Percentiles rank a stretch among this genome's conserved stretches.
Evolutionary conservation across 1,140 invertebrate genomes (phyloP).

Genomic region (Anthonomus grandis): DNA sequence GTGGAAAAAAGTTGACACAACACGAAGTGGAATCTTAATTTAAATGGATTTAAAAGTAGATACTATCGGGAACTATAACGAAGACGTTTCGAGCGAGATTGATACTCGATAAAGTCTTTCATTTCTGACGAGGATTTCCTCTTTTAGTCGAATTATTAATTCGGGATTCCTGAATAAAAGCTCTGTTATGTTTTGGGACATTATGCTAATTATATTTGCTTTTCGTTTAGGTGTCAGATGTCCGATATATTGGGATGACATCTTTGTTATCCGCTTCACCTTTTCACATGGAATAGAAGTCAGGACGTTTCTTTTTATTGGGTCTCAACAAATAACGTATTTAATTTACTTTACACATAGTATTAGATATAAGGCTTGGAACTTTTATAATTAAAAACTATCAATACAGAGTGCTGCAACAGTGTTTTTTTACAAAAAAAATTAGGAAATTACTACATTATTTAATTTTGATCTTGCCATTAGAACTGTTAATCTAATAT

Average conservation of each 20-base stretch:
- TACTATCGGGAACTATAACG: conserved; percentile 32
- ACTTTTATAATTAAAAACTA: too few relatives aligned
- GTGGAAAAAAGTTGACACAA: conserved; percentile 35
- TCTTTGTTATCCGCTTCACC: conserved; percentile 28
- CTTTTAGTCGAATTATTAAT: conserved; percentile 34
- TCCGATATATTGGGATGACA: conserved; percentile 3
- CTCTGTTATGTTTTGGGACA: conserved; percentile 26
- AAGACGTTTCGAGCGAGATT: conserved; percentile 34
- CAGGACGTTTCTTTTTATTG: too few relatives aligned
- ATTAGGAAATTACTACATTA: too few relatives aligned
- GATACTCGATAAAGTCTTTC: conserved; percentile 41
- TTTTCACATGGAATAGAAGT: too few relatives aligned
- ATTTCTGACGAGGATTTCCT: conserved; percentile 42
- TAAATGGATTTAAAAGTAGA: conserved; percentile 40
- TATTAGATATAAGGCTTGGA: too few relatives aligned
- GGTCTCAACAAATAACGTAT: too few relatives aligned
- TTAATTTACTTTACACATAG: too few relatives aligned
- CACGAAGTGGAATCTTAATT: conserved; percentile 42
- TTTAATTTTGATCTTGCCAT: too few relatives aligned
- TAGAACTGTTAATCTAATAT: too few relatives aligned
- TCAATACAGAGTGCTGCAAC: too few relatives aligned
- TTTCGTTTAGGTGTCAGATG: conserved; percentile 22
- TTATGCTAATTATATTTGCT: conserved; percentile 24
- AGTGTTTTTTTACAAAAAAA: too few relatives aligned
- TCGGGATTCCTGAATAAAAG: conserved; percentile 35